Conservation (phyloP, 2,888 invertebrate genomes). For the Sipha maydis region DNA sequence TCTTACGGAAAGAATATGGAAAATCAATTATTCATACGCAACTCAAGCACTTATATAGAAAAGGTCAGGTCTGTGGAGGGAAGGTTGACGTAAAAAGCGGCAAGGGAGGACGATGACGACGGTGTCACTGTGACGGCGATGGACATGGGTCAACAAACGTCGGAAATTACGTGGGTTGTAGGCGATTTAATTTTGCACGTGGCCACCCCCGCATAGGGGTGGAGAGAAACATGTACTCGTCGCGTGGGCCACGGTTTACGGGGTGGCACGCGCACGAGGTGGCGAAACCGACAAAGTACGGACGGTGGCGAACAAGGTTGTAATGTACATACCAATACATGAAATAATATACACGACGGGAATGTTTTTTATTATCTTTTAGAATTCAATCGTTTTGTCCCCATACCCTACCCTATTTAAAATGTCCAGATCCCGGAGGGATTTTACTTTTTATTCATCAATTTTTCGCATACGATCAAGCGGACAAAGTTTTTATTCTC, state of each 20-base stretch:
- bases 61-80: neutral
- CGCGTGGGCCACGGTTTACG: slow-evolving; percentile 10
- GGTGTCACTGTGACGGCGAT: neutral
- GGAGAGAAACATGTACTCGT: neutral
- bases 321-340: neutral
- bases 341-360: neutral
- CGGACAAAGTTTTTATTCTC: too few species aligned
- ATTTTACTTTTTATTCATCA: neutral
- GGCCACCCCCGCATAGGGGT: slow-evolving; percentile 23
- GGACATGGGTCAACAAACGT: slow-evolving; percentile 47
- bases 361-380: neutral
- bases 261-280: neutral
- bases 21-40: slow-evolving; percentile 7
- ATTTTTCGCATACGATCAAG: neutral
- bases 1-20: neutral
- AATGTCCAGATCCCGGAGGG: too few species aligned
- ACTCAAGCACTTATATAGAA: neutral
- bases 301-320: neutral
- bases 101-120: neutral
- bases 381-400: neutral
- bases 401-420: too few species aligned
- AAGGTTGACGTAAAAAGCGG: neutral
- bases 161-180: slow-evolving; percentile 30
- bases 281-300: neutral
- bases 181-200: slow-evolving; percentile 36